A percentile compares a stretch with the other conserved stretches of the same genome.
Conservation (phyloP, 2,797 vertebrate genomes). For the Jordanella pulchra region DNA sequence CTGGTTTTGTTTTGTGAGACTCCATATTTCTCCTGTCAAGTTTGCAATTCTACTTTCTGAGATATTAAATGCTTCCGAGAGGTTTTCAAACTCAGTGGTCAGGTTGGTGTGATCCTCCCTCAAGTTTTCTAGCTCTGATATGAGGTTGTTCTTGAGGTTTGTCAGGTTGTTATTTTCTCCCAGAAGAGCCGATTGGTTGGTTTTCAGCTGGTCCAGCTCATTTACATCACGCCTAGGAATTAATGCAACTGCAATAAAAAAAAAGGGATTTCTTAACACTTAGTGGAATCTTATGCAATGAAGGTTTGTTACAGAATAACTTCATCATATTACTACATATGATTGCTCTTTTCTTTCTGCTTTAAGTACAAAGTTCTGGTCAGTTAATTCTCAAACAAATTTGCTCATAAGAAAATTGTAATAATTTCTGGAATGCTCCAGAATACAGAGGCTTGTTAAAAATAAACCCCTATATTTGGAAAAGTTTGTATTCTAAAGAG, state of each 20-base stretch:
- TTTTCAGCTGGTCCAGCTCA: not conserved
- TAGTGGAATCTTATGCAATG: not conserved
- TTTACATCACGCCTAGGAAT: not conserved
- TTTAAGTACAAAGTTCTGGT: not conserved
- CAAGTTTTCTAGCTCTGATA: not conserved
- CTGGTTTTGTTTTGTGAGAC: not conserved
- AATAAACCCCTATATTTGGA: not conserved
- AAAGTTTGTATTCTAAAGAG: too few relatives aligned
- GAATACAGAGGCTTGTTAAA: too few relatives aligned
- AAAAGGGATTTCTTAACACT: not conserved
- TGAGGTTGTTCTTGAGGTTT: not conserved
- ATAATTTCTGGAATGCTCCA: not conserved
- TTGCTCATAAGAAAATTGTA: not conserved
- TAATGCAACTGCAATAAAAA: not conserved
- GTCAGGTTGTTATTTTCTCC: not conserved
- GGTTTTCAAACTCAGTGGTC: not conserved
- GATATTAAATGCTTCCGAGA: not conserved
- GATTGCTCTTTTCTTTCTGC: not conserved
- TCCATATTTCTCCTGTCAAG: not conserved
- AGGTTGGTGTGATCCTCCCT: not conserved
- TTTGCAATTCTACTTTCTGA: not conserved
- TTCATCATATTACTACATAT: not conserved
- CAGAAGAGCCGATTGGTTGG: not conserved
- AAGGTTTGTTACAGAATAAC: not conserved
- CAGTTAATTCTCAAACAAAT: not conserved